Conservation (phyloP, 2,113 vertebrate genomes). For the Desmodus rotundus region DNA sequence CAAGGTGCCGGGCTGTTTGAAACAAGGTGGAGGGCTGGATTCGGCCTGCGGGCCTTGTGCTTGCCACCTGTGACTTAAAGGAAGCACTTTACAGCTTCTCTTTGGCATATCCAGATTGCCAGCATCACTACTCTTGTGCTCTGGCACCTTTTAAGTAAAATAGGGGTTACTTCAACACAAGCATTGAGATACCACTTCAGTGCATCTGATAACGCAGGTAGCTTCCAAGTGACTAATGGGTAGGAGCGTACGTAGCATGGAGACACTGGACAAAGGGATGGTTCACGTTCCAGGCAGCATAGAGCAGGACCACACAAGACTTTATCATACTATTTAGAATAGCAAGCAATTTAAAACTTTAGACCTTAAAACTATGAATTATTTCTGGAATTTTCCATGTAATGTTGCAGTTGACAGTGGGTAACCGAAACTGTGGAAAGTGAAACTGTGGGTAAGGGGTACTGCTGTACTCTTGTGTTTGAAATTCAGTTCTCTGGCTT, state of each 20-base stretch:
- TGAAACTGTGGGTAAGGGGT: not conserved
- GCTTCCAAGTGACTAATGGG: not conserved
- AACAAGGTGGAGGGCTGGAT: no score
- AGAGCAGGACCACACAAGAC: not conserved
- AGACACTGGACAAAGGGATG: not conserved
- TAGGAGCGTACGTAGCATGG: not conserved
- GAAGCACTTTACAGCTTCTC: not conserved
- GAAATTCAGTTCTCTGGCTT: not conserved
- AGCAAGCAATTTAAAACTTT: not conserved
- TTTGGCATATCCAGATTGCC: not conserved
- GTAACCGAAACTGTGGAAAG: not conserved
- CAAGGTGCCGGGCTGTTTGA: no score
- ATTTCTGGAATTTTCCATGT: not conserved
- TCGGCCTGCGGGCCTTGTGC: no score
- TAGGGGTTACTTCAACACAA: not conserved
- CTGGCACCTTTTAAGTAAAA: not conserved
- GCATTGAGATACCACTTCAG: no score
- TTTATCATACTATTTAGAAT: not conserved
- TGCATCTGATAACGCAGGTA: not conserved
- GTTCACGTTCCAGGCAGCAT: not conserved
- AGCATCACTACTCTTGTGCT: not conserved
- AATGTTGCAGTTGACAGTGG: not conserved
- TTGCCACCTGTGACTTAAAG: not conserved
- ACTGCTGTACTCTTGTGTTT: not conserved
- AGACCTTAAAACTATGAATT: not conserved